These are phyloP conservation scores for Odontamblyopus lacepedii DNA, from an alignment of 2,797 vertebrate species.

Conservation along the genomic window DNA sequence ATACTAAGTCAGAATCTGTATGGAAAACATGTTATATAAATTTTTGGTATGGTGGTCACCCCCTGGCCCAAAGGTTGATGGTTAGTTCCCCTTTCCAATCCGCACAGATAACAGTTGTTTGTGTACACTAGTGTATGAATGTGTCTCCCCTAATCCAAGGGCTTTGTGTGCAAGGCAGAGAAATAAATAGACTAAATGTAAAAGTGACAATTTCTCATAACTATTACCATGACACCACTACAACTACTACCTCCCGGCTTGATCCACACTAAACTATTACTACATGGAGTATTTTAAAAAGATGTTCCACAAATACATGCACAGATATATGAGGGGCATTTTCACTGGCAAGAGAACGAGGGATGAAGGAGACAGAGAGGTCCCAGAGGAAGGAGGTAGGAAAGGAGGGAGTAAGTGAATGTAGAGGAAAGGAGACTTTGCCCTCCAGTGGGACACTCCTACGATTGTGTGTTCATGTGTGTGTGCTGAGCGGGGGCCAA, in stretches of 20 bases:
- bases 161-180: not conserved
- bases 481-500: constrained; percentile 63
- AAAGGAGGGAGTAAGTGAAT: constrained; percentile 62
- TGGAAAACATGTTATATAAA: no score
- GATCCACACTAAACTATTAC: not conserved
- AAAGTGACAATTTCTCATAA: not conserved
- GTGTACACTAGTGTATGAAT: no score
- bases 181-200: not conserved
- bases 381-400: constrained; percentile 60
- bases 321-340: constrained; percentile 16
- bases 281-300: not conserved
- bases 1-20: no score
- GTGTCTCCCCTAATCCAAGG: no score
- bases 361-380: constrained; percentile 66
- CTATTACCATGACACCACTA: not conserved
- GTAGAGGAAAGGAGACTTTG: constrained; percentile 80
- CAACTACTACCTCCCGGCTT: not conserved
- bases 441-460: constrained; percentile 78
- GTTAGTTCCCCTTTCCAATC: no score
- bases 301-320: not conserved
- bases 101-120: no score
- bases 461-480: constrained; percentile 56
- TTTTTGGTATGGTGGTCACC: no score
- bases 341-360: constrained; percentile 58
- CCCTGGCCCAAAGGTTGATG: no score